phyloP scores from a whole-genome alignment of 2,113 vertebrate species.

The Microtus oregoni region DNA sequence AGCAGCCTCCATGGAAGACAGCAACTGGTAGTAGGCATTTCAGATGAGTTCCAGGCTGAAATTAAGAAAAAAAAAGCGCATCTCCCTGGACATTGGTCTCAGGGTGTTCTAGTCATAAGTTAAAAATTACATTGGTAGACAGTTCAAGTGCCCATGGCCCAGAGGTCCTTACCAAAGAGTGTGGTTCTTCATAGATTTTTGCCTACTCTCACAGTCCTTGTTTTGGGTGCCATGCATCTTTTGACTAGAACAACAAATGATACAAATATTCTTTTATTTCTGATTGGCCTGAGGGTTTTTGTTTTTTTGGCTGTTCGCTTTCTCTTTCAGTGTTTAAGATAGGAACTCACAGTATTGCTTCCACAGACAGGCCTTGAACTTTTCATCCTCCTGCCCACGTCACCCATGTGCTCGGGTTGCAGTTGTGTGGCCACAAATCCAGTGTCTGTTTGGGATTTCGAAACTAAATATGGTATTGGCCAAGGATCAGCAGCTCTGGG shows the following conservation, averaged over 20 bases:
- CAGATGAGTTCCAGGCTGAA: background rate
- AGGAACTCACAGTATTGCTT: background rate
- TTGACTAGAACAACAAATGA: constrained; percentile 44
- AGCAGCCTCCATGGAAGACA: background rate
- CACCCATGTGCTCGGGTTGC: background rate
- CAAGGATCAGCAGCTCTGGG: background rate
- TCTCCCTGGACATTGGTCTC: background rate
- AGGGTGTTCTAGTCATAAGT: constrained; percentile 10
- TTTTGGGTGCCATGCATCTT: background rate
- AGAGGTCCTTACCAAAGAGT: background rate
- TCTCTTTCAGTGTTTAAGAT: background rate
- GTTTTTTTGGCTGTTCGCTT: background rate
- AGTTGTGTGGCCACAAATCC: too few species aligned
- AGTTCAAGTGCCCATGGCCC: background rate
- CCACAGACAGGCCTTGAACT: background rate
- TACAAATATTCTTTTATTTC: constrained; percentile 46
- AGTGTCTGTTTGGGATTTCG: background rate
- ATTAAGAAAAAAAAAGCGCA: background rate
- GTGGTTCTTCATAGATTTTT: constrained; percentile 11
- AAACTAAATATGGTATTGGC: background rate
- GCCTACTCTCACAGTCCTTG: background rate
- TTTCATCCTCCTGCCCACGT: too few species aligned
- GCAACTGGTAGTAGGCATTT: background rate
- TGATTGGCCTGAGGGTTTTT: background rate
- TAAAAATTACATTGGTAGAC: constrained; percentile 27